phyloP scores from a whole-genome alignment of 2,888 invertebrate species.

The Drosophila affinis region DNA sequence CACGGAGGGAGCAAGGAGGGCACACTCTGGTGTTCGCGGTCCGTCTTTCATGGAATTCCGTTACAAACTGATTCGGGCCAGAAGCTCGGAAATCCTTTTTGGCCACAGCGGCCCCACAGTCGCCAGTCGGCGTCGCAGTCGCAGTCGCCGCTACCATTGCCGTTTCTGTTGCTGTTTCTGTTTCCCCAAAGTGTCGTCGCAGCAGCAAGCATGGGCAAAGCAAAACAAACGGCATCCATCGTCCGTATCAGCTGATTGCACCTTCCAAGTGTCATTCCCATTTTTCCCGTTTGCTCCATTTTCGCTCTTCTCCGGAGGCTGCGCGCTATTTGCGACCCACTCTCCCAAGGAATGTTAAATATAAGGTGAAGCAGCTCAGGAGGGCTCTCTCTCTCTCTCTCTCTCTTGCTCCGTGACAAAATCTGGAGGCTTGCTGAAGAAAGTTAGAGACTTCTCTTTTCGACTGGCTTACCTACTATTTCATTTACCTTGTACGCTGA shows the following conservation, averaged over 20 bases:
- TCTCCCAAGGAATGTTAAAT: slow-evolving; percentile 11
- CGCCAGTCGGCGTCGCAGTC: slow-evolving; percentile 22
- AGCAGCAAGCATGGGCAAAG: slow-evolving; percentile 31
- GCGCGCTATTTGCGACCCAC: slow-evolving; percentile 32
- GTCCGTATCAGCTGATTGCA: slow-evolving; percentile 47
- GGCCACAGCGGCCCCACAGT: slow-evolving; percentile 27
- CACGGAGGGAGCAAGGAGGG: slow-evolving; percentile 26
- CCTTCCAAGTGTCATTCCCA: slow-evolving; percentile 41
- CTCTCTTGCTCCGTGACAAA: neutral
- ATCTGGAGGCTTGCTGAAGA: neutral
- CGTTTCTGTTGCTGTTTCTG: slow-evolving; percentile 14
- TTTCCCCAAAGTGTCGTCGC: slow-evolving; percentile 16
- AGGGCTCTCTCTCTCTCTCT: neutral
- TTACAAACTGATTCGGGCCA: slow-evolving; percentile 61
- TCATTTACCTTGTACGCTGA: neutral
- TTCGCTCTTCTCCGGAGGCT: slow-evolving; percentile 39
- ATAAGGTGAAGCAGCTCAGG: neutral
- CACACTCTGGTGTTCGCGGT: slow-evolving; percentile 27
- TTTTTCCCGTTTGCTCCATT: slow-evolving; percentile 14
- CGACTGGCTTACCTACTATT: neutral
- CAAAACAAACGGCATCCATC: slow-evolving; percentile 48
- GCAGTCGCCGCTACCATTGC: slow-evolving; percentile 6
- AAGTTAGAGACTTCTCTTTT: neutral
- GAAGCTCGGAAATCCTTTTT: slow-evolving; percentile 66
- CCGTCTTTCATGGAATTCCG: slow-evolving; percentile 65